Conservation (phyloP, 2,888 invertebrate species). For the Stenchaetothrips biformis region DNA sequence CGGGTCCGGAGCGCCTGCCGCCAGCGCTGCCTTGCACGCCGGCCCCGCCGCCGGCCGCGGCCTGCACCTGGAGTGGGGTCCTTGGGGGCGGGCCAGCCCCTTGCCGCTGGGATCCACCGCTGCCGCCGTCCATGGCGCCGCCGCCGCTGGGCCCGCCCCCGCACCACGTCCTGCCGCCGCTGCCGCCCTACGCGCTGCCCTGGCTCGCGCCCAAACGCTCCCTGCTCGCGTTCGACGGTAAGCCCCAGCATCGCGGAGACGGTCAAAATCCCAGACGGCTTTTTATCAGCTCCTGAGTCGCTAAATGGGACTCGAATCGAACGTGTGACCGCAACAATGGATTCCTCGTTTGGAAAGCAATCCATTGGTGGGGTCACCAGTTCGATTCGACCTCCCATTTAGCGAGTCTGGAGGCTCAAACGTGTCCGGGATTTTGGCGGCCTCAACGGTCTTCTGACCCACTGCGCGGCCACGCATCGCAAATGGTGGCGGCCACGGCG, state of each 20-base stretch:
- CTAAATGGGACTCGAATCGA: no score
- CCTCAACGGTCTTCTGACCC: no score
- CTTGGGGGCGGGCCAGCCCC: conserved; percentile 42
- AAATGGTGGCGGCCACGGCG: conserved; percentile 33
- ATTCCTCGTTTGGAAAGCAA: no score
- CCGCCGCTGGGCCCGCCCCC: conserved; percentile 67
- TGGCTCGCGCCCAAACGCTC: conserved; percentile 27
- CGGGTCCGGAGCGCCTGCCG: conserved; percentile 25
- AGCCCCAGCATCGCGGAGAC: conserved; percentile 28
- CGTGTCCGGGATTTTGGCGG: no score
- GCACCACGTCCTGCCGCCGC: conserved; percentile 56
- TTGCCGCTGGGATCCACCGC: conserved; percentile 41
- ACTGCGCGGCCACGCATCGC: no score
- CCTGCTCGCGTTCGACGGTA: conserved; percentile 45
- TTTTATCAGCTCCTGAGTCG: no score
- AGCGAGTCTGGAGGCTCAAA: no score
- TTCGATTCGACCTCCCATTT: no score
- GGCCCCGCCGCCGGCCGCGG: conserved; percentile 21
- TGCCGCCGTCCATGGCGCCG: conserved; percentile 35
- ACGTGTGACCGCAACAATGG: no score
- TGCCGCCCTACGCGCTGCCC: conserved; percentile 52
- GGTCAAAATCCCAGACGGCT: no score
- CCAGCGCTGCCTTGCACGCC: conserved; percentile 15
- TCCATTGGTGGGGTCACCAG: no score
- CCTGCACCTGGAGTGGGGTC: conserved; percentile 37